Conservation (phyloP, 2,888 invertebrate species). For the Hypomecis punctinalis region DNA sequence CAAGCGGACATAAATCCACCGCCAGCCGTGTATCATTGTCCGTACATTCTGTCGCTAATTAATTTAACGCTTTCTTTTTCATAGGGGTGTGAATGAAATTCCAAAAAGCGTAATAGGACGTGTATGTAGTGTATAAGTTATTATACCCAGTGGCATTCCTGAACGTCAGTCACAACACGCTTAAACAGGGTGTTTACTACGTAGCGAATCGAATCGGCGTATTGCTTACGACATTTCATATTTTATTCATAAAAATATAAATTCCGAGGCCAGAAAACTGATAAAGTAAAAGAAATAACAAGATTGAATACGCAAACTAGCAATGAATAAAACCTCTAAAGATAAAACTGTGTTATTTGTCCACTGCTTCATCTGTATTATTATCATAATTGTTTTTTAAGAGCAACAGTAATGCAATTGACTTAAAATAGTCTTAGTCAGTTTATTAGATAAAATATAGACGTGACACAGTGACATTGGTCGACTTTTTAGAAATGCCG, state of each 20-base stretch:
- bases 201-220: not conserved
- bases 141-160: conserved; percentile 67
- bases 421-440: not conserved
- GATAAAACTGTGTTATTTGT: not conserved
- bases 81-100: conserved; percentile 76
- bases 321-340: not conserved
- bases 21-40: conserved; percentile 67
- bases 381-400: not conserved
- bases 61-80: conserved; percentile 75
- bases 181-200: conserved; percentile 42
- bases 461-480: not conserved
- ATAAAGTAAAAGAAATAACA: conserved; percentile 8
- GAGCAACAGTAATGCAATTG: not conserved
- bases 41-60: conserved; percentile 73
- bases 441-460: not conserved
- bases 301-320: conserved; percentile 5
- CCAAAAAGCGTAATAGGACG: conserved; percentile 76
- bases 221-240: conserved; percentile 5
- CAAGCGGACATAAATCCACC: conserved; percentile 56
- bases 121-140: conserved; percentile 77
- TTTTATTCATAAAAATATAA: conserved; percentile 15
- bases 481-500: conserved; percentile 2
- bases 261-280: conserved; percentile 15
- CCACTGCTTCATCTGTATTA: conserved; percentile 10
- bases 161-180: conserved; percentile 58